Evolutionary conservation across 2,797 vertebrate species (phyloP).

Genomic region (Manis javanica): DNA sequence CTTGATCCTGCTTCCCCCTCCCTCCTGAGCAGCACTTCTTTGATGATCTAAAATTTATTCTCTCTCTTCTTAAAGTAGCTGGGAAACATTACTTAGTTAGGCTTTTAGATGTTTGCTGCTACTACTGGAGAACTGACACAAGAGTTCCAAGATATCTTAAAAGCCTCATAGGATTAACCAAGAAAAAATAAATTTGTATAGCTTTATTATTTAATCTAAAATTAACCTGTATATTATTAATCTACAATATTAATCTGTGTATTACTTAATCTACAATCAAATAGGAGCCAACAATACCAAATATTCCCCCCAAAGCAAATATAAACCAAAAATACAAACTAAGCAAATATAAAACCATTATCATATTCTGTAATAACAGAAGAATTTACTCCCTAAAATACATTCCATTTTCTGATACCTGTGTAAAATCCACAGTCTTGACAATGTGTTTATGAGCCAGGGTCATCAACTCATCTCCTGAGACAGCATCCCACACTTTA

Average conservation of each 20-base stretch:
- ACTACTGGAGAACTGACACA: background rate
- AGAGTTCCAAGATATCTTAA: background rate
- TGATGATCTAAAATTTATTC: background rate
- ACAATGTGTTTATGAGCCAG: constrained; percentile 99
- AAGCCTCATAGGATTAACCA: background rate
- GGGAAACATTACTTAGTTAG: background rate
- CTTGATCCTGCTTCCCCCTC: background rate
- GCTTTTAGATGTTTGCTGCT: background rate
- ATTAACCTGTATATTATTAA: no score
- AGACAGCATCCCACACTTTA: constrained; percentile 99
- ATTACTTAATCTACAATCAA: background rate
- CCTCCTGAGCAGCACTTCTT: background rate
- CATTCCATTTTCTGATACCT: constrained; percentile 88
- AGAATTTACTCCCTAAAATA: constrained; percentile 9
- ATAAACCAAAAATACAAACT: background rate
- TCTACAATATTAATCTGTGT: no score
- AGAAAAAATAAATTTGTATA: background rate
- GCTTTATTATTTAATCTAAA: no score
- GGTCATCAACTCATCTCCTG: constrained; percentile 96
- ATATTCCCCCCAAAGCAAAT: background rate
- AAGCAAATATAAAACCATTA: background rate
- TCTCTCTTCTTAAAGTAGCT: background rate
- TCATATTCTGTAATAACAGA: background rate
- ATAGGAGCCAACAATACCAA: background rate
- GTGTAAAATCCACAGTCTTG: constrained; percentile 96